phyloP scores from a whole-genome alignment of 2,888 invertebrate species.

The Pedicia rivosa region DNA sequence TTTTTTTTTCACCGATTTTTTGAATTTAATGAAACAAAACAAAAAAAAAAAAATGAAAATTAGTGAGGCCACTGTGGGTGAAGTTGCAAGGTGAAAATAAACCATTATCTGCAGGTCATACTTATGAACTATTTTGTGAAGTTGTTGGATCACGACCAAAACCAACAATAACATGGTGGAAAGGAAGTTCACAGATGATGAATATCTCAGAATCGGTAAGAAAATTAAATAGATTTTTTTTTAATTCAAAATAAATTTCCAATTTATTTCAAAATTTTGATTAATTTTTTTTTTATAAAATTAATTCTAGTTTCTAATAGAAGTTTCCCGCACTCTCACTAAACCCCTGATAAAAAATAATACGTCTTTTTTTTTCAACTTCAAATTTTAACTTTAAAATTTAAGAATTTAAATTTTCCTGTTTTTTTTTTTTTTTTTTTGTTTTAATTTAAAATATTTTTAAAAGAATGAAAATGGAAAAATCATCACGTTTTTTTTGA shows the following conservation, averaged over 20 bases:
- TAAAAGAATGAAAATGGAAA: no score
- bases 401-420: no score
- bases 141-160: slow-evolving; percentile 48
- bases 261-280: no score
- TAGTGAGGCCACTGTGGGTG: slow-evolving; percentile 47
- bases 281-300: neutral
- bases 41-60: neutral
- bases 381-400: no score
- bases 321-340: slow-evolving; percentile 11
- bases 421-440: no score
- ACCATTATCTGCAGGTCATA: slow-evolving; percentile 43
- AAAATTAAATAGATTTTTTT: slow-evolving; percentile 8
- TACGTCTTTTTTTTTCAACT: no score
- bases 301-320: no score
- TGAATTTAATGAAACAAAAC: slow-evolving; percentile 2
- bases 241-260: no score
- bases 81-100: slow-evolving; percentile 41
- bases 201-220: slow-evolving; percentile 40
- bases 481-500: no score
- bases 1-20: no score
- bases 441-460: no score
- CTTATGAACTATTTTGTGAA: slow-evolving; percentile 46
- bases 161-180: slow-evolving; percentile 51
- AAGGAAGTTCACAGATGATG: slow-evolving; percentile 40
- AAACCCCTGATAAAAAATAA: no score